Evolutionary conservation across 2,113 vertebrate species (phyloP).

Genomic region (Strix uralensis): DNA sequence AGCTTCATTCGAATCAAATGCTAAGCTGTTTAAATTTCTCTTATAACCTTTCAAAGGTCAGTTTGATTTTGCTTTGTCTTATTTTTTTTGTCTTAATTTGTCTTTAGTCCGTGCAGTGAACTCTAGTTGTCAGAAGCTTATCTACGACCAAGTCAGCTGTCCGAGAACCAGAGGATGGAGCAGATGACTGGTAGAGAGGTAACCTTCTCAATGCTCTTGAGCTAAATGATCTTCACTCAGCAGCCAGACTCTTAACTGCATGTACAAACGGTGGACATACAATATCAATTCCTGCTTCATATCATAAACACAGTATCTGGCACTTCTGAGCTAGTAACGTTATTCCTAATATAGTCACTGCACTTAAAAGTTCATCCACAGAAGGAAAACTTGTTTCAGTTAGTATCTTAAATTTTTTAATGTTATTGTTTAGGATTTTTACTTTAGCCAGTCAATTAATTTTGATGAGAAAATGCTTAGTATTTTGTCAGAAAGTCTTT

Average conservation of each 20-base stretch:
- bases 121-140: not conserved
- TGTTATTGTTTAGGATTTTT: not conserved
- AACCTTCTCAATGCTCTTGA: not conserved
- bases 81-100: not conserved
- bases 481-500: not conserved
- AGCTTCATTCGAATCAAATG: not conserved
- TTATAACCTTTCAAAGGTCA: not conserved
- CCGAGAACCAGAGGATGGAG: not conserved
- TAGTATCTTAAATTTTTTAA: not conserved
- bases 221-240: not conserved
- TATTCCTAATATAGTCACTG: not conserved
- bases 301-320: not conserved
- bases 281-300: not conserved
- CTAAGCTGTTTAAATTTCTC: not conserved
- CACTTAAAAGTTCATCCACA: not conserved
- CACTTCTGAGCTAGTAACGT: not conserved
- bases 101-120: not conserved
- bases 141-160: not conserved
- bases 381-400: not conserved
- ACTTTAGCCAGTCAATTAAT: not conserved
- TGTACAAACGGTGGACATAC: not conserved
- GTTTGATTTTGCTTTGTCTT: not conserved
- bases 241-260: not conserved
- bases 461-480: not conserved
- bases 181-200: not conserved